A percentile compares a stretch with the other conserved stretches of the same genome.
Conservation (phyloP, 2,797 vertebrate genomes). For the Poeciliopsis infans region DNA sequence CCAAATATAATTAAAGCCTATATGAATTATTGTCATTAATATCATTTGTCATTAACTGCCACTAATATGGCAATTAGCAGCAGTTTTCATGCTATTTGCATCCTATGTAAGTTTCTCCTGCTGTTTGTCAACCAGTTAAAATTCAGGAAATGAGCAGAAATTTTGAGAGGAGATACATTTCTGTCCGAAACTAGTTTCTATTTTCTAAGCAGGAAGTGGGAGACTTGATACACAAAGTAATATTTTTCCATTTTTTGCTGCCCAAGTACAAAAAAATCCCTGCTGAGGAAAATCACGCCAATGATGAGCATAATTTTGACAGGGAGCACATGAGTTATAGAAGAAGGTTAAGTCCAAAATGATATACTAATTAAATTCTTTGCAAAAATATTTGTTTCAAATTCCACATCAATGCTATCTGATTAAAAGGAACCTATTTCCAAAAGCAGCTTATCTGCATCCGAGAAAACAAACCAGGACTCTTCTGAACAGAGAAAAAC, state of each 20-base stretch:
- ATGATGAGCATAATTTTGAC: neutral
- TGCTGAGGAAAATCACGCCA: neutral
- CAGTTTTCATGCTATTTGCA: neutral
- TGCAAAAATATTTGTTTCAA: slow-evolving; percentile 24
- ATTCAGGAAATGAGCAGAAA: neutral
- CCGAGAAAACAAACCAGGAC: slow-evolving; percentile 16
- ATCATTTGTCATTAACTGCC: neutral
- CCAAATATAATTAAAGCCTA: neutral
- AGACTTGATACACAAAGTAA: neutral
- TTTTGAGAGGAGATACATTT: neutral
- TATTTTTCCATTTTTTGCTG: neutral
- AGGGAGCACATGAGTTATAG: neutral
- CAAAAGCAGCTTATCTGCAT: slow-evolving; percentile 9
- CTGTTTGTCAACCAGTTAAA: neutral
- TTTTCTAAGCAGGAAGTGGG: neutral
- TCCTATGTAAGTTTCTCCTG: neutral
- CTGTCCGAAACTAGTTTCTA: neutral
- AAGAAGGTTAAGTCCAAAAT: neutral
- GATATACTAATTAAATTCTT: slow-evolving; percentile 45
- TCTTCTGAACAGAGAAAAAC: slow-evolving; percentile 1
- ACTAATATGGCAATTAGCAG: neutral
- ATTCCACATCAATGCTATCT: slow-evolving; percentile 8
- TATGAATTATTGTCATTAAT: neutral
- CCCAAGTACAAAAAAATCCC: neutral
- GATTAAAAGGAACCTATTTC: slow-evolving; percentile 25